Evolutionary conservation across 2,113 vertebrate species (phyloP), one percentile per base, ranked within the genome.

Genomic region (Nyctibius bracteatus): DNA sequence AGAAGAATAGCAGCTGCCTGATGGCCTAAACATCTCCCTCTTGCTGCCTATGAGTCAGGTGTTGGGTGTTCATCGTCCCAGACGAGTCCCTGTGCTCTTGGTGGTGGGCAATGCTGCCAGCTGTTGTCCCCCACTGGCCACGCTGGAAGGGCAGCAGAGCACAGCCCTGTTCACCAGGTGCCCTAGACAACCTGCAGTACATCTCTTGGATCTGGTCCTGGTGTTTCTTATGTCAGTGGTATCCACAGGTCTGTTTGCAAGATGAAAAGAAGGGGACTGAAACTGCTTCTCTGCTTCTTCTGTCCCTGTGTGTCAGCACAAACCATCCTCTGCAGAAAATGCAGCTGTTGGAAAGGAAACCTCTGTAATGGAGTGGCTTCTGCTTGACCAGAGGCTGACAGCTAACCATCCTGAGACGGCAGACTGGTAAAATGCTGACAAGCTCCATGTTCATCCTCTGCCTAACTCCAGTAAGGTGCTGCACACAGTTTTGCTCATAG

Each of bases 31-130:
- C 1, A 2, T 49, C 25, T 77, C 30, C 18, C 25, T 63, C 31
- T 49, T 1, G 1, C 54, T 63, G 22, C 1, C 1, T 43, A 4
- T 22, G 12, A 4, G 10, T 59, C 24, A 23, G 30, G n/a, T 4
- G 8, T 31, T 41, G 13, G 12, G 39, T 31, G 17, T 35, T 80
- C 61, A 46, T 31, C 10, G 3, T 67, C 10, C 17, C 28, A 47
- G 33, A 12, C 6, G 35, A 19, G 39, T 46, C 14, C 37, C 27
- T 27, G 24, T 30, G 12, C 10, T 80, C 33, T 35, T 59, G 52
- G 31, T 74, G 46, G 17, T 74, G 24, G 37, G 30, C 59, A 66
- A 9, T 31, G 23, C 19, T 65, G 35, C 27, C 19, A 19, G 20
- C 57, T 79, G 7, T 84, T 72, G 66, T 39, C 14, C 23, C 27